Conservation (phyloP, 2,113 vertebrate genomes). For the Corythornis madagascariensis region DNA sequence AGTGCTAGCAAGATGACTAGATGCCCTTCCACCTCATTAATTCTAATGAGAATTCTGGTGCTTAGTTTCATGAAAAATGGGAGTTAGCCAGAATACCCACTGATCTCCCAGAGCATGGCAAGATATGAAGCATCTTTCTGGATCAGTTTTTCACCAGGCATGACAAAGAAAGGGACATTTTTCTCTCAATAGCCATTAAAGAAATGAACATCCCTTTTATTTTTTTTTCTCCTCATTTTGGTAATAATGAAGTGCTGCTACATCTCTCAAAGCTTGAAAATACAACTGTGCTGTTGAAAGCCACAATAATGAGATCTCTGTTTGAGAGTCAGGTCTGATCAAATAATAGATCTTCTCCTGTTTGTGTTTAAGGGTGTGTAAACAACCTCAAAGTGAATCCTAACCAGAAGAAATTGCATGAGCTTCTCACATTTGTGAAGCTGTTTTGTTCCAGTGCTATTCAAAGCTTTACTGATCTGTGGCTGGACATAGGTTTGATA, state of each 20-base stretch:
- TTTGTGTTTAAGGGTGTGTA: conserved; percentile 42
- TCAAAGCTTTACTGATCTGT: neutral
- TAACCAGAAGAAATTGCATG: conserved; percentile 25
- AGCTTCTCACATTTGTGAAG: neutral
- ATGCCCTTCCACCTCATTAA: neutral
- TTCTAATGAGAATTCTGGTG: neutral
- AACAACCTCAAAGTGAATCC: conserved; percentile 49
- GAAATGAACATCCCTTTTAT: neutral
- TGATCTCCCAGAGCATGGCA: neutral
- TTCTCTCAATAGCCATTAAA: neutral
- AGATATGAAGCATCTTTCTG: neutral
- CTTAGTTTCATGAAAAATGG: neutral
- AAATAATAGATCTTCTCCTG: conserved; percentile 51
- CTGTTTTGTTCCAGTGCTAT: neutral
- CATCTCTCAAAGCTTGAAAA: conserved; percentile 5
- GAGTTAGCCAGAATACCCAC: neutral
- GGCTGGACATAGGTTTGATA: neutral
- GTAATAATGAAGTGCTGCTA: conserved; percentile 30
- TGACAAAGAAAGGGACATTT: neutral
- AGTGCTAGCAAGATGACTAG: neutral
- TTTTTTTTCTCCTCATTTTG: neutral
- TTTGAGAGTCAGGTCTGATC: conserved; percentile 42
- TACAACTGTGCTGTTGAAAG: conserved; percentile 16
- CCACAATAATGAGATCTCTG: conserved; percentile 16
- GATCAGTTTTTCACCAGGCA: neutral